A percentile compares a stretch with the other conserved stretches of the same genome.
Conservation (phyloP, 2,113 vertebrate species). For the Equus przewalskii region DNA sequence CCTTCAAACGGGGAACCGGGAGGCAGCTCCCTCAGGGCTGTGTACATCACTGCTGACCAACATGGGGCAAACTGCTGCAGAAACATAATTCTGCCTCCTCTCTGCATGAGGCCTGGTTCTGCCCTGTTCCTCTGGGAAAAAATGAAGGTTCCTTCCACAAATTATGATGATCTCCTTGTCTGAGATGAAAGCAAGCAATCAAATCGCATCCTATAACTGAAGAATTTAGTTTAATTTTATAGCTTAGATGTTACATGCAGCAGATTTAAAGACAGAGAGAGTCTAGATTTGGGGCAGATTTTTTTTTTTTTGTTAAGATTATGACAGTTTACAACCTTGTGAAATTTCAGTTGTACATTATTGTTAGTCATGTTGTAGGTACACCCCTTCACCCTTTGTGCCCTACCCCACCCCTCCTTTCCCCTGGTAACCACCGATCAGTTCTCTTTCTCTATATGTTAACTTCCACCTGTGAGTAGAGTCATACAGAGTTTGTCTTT, state of each 20-base stretch:
- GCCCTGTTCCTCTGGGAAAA: neutral
- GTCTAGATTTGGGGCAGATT: neutral
- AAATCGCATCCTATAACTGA: neutral
- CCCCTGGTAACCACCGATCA: too few species aligned
- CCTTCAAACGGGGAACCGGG: neutral
- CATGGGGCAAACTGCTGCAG: neutral
- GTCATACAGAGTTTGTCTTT: too few species aligned
- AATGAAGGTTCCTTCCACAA: neutral
- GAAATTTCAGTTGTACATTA: too few species aligned
- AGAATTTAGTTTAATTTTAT: neutral
- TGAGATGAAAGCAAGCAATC: neutral
- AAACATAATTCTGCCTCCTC: neutral
- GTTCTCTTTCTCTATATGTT: too few species aligned
- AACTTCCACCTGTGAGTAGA: too few species aligned
- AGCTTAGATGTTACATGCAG: neutral
- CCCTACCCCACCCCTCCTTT: too few species aligned
- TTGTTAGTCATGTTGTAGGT: too few species aligned
- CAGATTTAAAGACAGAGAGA: neutral
- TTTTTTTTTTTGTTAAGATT: neutral
- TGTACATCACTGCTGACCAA: neutral
- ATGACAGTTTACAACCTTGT: too few species aligned
- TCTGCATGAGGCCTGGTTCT: neutral
- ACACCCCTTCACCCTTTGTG: too few species aligned
- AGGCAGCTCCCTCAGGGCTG: accelerated
- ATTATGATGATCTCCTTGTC: neutral